phyloP scores from a whole-genome alignment of 2,888 invertebrate species.

The Heliconius aoede region DNA sequence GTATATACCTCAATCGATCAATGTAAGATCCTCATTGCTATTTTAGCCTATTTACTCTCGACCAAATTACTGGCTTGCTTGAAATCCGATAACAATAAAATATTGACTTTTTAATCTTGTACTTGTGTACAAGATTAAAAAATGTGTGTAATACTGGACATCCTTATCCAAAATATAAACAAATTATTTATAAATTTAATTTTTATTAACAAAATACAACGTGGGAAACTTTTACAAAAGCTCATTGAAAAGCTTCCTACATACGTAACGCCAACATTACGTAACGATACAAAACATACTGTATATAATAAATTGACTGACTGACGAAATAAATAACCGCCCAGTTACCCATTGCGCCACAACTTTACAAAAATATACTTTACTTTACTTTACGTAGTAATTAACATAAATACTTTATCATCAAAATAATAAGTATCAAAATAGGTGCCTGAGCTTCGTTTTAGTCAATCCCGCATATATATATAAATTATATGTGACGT shows the following conservation, averaged over 20 bases:
- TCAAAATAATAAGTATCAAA: neutral
- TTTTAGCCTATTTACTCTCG: too few relatives aligned
- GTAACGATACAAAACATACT: neutral
- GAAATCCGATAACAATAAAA: too few relatives aligned
- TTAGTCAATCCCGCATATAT: neutral
- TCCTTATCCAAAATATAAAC: too few relatives aligned
- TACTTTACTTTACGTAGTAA: neutral
- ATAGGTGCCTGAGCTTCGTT: neutral
- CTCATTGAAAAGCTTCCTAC: neutral
- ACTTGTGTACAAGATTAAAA: too few relatives aligned
- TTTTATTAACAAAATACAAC: neutral
- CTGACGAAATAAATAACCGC: neutral
- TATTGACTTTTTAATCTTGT: too few relatives aligned
- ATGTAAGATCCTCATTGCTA: too few relatives aligned
- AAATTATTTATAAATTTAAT: neutral
- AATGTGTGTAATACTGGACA: too few relatives aligned
- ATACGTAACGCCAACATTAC: neutral
- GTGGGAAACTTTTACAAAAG: neutral
- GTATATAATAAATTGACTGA: neutral
- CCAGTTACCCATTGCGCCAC: neutral
- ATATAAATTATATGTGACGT: neutral
- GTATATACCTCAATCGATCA: too few relatives aligned
- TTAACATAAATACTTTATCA: neutral
- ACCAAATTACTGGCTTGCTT: too few relatives aligned
- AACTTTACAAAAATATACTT: neutral